Evolutionary conservation across 2,797 vertebrate genomes (phyloP).

Genomic region (Centropyge bicolor): DNA sequence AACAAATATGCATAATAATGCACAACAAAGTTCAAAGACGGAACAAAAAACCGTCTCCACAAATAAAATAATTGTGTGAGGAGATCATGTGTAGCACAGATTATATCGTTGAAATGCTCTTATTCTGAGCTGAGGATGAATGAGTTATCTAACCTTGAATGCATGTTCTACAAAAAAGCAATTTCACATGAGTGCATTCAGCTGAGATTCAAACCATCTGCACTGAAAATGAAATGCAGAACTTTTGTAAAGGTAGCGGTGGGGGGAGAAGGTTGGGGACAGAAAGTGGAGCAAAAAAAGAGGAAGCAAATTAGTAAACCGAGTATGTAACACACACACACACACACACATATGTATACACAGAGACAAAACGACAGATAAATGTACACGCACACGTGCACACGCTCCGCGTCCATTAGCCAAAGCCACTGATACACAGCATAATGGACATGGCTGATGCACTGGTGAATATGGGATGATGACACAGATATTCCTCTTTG

Average conservation of each 20-base stretch:
- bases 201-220: constrained; percentile 51
- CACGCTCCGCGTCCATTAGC: constrained; percentile 77
- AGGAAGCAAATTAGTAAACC: constrained; percentile 30
- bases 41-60: constrained; percentile 47
- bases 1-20: constrained; percentile 71
- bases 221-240: constrained; percentile 42
- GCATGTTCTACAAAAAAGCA: constrained; percentile 49
- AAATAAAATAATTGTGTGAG: constrained; percentile 67
- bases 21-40: constrained; percentile 71
- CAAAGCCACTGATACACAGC: constrained; percentile 68
- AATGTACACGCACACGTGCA: constrained; percentile 47
- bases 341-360: constrained; percentile 5
- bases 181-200: constrained; percentile 61
- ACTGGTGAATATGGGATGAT: constrained; percentile 83
- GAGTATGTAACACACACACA: constrained; percentile 26
- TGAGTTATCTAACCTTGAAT: constrained; percentile 66
- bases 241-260: constrained; percentile 33
- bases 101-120: constrained; percentile 52
- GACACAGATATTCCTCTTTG: constrained; percentile 87
- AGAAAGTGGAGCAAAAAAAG: constrained; percentile 32
- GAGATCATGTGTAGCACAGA: constrained; percentile 44
- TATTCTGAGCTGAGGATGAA: constrained; percentile 50
- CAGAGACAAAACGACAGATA: constrained; percentile 53
- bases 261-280: constrained; percentile 12
- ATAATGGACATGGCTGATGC: constrained; percentile 82